Evolutionary conservation across 2,888 invertebrate species (phyloP), one percentile per base, ranked within the genome.

Genomic region (Aporophyla lueneburgensis): DNA sequence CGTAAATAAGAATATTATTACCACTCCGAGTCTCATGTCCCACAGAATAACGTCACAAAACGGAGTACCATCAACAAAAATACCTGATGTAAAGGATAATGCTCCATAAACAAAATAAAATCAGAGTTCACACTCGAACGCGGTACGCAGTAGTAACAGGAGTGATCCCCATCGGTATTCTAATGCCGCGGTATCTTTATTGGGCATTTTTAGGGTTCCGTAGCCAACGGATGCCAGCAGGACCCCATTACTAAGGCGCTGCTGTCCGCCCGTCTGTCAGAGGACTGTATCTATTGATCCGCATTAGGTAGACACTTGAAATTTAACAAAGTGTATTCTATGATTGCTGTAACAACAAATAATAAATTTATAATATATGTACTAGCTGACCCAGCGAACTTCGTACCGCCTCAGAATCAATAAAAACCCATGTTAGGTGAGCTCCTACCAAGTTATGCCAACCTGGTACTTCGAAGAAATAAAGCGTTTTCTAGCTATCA

Each of bases 151-250:
- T 70, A 77, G 81, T 69, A 85, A 76, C 85, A 78, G 73, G 78
- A 86, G 76, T 81, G 83, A 87, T 86, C 80, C 81, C 83, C 80
- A 78, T 63, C 73, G 76, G 75, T 78, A 85, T 83, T 82, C 80
- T 91, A 91, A 91, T 90, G 80, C 81, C 81, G 86, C 59, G 75
- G 66, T 91, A 93, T 93, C 92, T 92, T 90, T 91, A 92, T 92
- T 90, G 90, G 91, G 88, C 89, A 92, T 92, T 92, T 93, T 10
- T n/a, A 40, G n/a, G 67, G 56, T 6, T 19, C 67, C 16, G 4
- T n/a, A 56, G 16, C 10, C n/a, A 67, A 19, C 10, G 27, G 21
- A 5, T n/a, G 33, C 10, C 1, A 21, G 43, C n/a, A 9, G 40
- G 7, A 9, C 21, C 21, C 2, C 49, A 24, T 24, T 19, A 46